A percentile compares a stretch with the other conserved stretches of the same genome.
These are phyloP conservation scores for Tiphia femorata DNA, from an alignment of 2,888 invertebrate species.

Conservation along the genomic window DNA sequence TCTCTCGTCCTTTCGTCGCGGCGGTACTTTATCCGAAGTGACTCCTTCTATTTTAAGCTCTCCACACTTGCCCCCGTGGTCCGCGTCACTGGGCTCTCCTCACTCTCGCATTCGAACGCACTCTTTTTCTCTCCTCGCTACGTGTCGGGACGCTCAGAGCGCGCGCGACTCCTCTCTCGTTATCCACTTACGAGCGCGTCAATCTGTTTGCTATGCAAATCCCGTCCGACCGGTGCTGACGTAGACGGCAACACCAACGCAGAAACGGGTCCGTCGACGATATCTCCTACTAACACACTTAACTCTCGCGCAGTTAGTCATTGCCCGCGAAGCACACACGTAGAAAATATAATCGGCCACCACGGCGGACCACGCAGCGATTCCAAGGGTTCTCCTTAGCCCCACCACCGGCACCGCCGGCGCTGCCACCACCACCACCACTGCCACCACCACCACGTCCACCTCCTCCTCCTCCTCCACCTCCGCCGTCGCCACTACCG, in stretches of 20 bases:
- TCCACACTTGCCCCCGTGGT: conserved; percentile 35
- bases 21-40: conserved; percentile 43
- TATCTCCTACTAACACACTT: conserved; percentile 61
- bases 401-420: conserved; percentile 22
- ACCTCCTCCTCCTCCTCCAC: conserved; percentile 1
- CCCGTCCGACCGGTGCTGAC: conserved; percentile 63
- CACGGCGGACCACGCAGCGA: conserved; percentile 18
- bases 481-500: conserved; percentile 7
- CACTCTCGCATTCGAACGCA: conserved; percentile 3
- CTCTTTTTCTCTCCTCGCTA: conserved; percentile 6
- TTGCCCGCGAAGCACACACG: conserved; percentile 52
- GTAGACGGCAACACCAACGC: conserved; percentile 48
- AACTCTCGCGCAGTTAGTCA: conserved; percentile 58
- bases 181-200: conserved; percentile 65
- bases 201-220: conserved; percentile 68
- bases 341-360: conserved; percentile 42
- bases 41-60: conserved; percentile 45
- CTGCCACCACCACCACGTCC: conserved; percentile 15
- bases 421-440: background rate
- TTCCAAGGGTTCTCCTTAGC: conserved; percentile 19
- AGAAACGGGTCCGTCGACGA: conserved; percentile 43
- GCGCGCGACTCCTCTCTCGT: conserved; percentile 51
- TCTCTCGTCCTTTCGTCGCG: conserved; percentile 34
- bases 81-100: conserved; percentile 29
- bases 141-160: background rate